Evolutionary conservation across 2,113 vertebrate species (phyloP).

Genomic region (Mus pahari): DNA sequence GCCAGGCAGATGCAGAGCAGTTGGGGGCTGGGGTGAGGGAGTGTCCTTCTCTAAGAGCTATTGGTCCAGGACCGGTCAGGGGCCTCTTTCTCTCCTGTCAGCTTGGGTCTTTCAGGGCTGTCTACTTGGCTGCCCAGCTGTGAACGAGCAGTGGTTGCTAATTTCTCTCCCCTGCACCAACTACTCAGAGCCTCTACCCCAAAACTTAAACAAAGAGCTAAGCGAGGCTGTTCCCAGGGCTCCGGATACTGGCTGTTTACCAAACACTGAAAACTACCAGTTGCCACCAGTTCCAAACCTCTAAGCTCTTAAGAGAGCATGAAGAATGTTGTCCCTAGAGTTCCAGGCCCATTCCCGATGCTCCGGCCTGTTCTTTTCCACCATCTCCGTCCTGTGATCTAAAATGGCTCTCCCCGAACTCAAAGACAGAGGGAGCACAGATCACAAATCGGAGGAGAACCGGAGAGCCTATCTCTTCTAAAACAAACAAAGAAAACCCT

Average conservation of each 20-base stretch:
- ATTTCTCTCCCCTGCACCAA: slow-evolving; percentile 10
- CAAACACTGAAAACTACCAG: slow-evolving; percentile 50
- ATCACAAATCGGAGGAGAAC: background rate
- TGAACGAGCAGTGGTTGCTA: background rate
- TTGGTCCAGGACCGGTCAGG: background rate
- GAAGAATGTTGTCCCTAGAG: background rate
- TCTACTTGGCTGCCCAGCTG: slow-evolving; percentile 21
- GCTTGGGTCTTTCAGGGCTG: background rate
- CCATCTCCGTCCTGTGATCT: background rate
- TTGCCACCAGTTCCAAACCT: slow-evolving; percentile 43
- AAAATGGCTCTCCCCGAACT: background rate
- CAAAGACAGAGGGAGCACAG: background rate
- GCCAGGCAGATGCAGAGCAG: slow-evolving; percentile 64
- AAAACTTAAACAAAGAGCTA: slow-evolving; percentile 62
- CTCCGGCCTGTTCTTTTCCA: background rate
- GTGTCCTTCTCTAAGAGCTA: background rate
- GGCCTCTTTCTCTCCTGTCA: background rate
- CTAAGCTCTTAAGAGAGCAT: background rate
- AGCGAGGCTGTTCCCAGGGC: slow-evolving; percentile 55
- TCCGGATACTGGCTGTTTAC: slow-evolving; percentile 52
- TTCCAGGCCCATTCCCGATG: background rate
- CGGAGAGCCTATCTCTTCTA: background rate
- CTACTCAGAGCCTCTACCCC: slow-evolving; percentile 49
- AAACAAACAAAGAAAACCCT: background rate
- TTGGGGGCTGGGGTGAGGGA: background rate